Evolutionary conservation across 2,113 vertebrate species (phyloP).

Genomic region (Dasyornis broadbenti): DNA sequence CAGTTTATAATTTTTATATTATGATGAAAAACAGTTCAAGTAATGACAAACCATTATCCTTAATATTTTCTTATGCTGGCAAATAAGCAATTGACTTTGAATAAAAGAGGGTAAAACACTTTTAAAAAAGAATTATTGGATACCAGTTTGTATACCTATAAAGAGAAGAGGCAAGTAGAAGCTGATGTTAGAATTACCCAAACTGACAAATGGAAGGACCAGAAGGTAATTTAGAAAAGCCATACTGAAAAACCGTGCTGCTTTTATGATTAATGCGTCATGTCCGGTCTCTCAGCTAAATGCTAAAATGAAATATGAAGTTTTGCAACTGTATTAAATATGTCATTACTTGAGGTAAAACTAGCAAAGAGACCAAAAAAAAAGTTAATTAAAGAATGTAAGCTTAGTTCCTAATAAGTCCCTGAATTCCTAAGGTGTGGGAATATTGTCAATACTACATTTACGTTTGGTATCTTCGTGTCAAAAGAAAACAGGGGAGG

Average conservation of each 20-base stretch:
- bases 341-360: neutral
- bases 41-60: neutral
- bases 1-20: neutral
- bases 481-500: neutral
- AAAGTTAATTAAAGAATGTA: neutral
- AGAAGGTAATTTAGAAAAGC: constrained; percentile 13
- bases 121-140: fast-evolving
- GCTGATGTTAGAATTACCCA: neutral
- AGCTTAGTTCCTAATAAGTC: neutral
- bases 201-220: neutral
- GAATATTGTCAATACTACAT: neutral
- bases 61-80: neutral
- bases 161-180: neutral
- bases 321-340: neutral
- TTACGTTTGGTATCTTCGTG: neutral
- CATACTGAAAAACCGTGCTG: neutral
- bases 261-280: neutral
- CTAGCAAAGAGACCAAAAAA: neutral
- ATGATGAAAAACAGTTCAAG: neutral
- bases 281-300: neutral
- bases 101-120: neutral
- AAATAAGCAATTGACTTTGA: neutral
- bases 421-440: neutral
- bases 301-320: neutral
- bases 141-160: neutral